phyloP scores from a whole-genome alignment of 2,888 invertebrate genomes.

The Conchocele bisecta region DNA sequence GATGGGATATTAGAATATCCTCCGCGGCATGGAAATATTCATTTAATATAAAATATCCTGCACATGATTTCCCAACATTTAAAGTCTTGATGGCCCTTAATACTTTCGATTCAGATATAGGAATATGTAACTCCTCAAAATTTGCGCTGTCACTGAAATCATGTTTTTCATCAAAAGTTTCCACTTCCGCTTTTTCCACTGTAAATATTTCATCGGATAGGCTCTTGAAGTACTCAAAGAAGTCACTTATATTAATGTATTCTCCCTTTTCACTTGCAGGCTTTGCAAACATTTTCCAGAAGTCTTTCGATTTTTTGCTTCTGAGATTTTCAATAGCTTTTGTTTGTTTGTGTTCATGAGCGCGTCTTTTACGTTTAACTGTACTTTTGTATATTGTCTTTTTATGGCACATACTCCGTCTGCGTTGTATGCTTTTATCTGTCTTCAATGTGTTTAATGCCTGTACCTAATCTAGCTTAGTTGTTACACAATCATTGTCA shows the following conservation, averaged over 20 bases:
- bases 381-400: neutral
- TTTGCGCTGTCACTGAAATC: neutral
- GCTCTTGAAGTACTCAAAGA: neutral
- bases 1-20: conserved; percentile 19
- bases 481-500: conserved; percentile 5
- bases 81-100: neutral
- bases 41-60: conserved; percentile 23
- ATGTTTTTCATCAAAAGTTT: conserved; percentile 10
- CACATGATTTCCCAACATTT: conserved; percentile 11
- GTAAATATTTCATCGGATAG: neutral
- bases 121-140: neutral
- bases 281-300: conserved; percentile 12
- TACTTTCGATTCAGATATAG: conserved; percentile 2
- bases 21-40: conserved; percentile 26
- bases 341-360: neutral
- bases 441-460: neutral
- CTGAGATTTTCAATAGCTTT: conserved; percentile 7
- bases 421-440: neutral
- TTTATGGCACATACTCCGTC: neutral
- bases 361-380: neutral
- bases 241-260: neutral
- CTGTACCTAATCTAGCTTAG: neutral
- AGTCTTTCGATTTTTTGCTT: conserved; percentile 11
- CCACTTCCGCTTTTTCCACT: neutral
- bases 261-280: neutral